Percentiles rank a stretch among this genome's conserved stretches.
Evolutionary conservation across 2,888 invertebrate species (phyloP).

Genomic region (Stenodema calcarata): DNA sequence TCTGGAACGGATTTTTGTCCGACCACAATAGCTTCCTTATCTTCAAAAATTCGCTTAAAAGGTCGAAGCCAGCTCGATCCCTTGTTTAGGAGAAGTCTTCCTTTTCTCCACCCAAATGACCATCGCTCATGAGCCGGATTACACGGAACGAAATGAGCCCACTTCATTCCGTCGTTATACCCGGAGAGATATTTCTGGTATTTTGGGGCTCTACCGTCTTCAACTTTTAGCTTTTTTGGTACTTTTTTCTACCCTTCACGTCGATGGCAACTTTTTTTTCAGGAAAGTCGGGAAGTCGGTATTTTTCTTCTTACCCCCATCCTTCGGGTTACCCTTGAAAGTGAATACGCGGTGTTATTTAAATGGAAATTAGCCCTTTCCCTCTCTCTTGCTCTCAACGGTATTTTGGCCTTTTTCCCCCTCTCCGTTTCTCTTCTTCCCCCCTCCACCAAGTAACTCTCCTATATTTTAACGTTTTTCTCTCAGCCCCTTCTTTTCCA

Average conservation of each 20-base stretch:
- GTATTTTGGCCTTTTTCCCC: background rate
- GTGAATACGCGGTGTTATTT: constrained; percentile 41
- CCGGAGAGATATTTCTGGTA: background rate
- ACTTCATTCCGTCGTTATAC: background rate
- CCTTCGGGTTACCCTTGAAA: background rate
- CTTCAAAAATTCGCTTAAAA: too few species aligned
- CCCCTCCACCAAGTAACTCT: background rate
- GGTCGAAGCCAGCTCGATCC: too few species aligned
- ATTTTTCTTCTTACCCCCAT: background rate
- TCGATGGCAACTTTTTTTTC: background rate
- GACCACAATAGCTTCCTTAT: too few species aligned
- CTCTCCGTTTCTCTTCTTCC: background rate
- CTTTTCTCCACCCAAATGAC: background rate
- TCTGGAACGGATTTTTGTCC: too few species aligned
- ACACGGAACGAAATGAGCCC: background rate
- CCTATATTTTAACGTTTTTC: background rate
- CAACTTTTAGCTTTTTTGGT: background rate
- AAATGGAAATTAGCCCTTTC: constrained; percentile 35
- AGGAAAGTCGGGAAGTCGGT: background rate
- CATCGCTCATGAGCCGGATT: background rate
- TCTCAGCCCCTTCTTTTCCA: background rate
- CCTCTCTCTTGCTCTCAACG: background rate
- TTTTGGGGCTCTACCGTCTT: background rate
- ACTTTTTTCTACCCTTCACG: background rate
- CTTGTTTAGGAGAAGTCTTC: too few species aligned